phyloP scores from a whole-genome alignment of 2,888 invertebrate genomes.

The Cheilosia variabilis region DNA sequence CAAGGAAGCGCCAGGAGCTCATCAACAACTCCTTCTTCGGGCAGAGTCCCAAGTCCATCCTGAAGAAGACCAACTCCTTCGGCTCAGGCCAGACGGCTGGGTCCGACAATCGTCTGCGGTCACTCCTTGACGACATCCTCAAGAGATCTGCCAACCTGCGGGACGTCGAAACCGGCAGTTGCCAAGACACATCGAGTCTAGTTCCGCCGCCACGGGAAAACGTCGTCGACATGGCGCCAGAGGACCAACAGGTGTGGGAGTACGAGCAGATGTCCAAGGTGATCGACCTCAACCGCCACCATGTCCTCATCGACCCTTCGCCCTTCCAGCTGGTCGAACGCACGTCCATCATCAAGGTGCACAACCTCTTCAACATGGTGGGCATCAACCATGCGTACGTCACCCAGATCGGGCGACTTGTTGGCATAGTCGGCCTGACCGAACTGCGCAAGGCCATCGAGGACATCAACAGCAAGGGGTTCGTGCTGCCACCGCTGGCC shows the following conservation, averaged over 20 bases:
- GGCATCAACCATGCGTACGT: slow-evolving; percentile 99
- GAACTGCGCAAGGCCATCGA: slow-evolving; percentile 96
- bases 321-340: slow-evolving; percentile 98
- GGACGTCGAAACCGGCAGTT: slow-evolving; percentile 88
- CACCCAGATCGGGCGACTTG: slow-evolving; percentile 96
- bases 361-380: slow-evolving; percentile 98
- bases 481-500: slow-evolving; percentile 83
- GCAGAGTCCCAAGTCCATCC: slow-evolving; percentile 91
- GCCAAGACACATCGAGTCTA: slow-evolving; percentile 84
- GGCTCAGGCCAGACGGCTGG: slow-evolving; percentile 88
- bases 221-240: slow-evolving; percentile 96
- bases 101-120: slow-evolving; percentile 92
- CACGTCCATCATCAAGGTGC: slow-evolving; percentile 96
- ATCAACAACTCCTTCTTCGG: slow-evolving; percentile 84
- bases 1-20: slow-evolving; percentile 81
- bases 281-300: slow-evolving; percentile 87
- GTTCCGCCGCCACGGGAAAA: slow-evolving; percentile 94
- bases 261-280: slow-evolving; percentile 92
- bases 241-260: slow-evolving; percentile 97
- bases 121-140: slow-evolving; percentile 96
- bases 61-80: slow-evolving; percentile 97
- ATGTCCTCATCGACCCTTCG: slow-evolving; percentile 94
- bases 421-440: slow-evolving; percentile 97
- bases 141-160: slow-evolving; percentile 93
- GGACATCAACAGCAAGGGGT: slow-evolving; percentile 92